These are phyloP conservation scores for Eupleurogrammus muticus DNA, from an alignment of 2,797 vertebrate genomes.

Conservation along the genomic window DNA sequence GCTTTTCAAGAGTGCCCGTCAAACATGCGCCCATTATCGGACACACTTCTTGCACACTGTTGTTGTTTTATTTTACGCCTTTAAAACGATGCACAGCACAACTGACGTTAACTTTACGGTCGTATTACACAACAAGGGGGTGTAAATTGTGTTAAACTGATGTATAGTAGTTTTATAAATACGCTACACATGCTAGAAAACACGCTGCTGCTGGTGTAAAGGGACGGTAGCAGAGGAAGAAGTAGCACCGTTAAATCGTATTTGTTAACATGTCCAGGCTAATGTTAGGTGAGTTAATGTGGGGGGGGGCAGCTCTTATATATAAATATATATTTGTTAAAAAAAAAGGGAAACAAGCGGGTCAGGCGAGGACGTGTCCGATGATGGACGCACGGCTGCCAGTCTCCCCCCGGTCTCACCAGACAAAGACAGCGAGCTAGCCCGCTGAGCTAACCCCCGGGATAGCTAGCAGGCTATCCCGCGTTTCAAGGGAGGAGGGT, in stretches of 20 bases:
- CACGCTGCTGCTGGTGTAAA: neutral
- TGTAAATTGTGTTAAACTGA: fast-evolving
- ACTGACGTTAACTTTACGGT: fast-evolving
- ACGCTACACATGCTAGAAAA: neutral
- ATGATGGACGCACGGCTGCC: constrained; percentile 56
- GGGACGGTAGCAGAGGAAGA: neutral
- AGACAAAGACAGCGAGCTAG: constrained; percentile 78
- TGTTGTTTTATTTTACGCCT: no score
- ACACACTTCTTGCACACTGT: neutral
- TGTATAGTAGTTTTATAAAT: no score
- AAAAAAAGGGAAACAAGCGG: constrained; percentile 5
- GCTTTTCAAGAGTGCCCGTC: constrained; percentile 44
- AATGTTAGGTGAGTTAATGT: neutral
- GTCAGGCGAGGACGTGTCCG: constrained; percentile 72
- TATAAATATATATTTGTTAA: no score
- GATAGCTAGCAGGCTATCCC: constrained; percentile 64
- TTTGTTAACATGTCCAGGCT: fast-evolving
- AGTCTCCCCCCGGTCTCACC: constrained; percentile 67
- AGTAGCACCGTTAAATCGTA: neutral
- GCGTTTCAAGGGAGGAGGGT: constrained; percentile 43
- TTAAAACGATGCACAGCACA: no score
- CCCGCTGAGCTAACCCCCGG: constrained; percentile 69
- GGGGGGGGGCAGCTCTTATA: fast-evolving
- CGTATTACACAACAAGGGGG: fast-evolving
- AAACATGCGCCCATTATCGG: constrained; percentile 58